Percentiles rank a stretch among this genome's conserved stretches.
Evolutionary conservation across 1,140 invertebrate genomes (phyloP).

Genomic region (Drosophila suzukii): DNA sequence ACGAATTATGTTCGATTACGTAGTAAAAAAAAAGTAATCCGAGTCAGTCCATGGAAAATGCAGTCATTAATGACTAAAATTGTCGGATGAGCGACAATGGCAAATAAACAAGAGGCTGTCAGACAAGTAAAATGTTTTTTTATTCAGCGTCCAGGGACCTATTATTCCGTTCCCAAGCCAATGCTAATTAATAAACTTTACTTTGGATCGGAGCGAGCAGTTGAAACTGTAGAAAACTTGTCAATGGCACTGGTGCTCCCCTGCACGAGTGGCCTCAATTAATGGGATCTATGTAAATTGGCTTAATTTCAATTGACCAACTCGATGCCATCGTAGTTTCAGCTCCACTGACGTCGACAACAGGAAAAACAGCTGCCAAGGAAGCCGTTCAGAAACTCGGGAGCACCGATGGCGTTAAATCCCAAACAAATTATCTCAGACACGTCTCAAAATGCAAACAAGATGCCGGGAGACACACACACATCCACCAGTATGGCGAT

Average conservation of each 20-base stretch:
- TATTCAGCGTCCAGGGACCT: slow-evolving; percentile 1
- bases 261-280: slow-evolving; percentile 63
- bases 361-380: neutral
- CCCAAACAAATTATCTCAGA: slow-evolving; percentile 68
- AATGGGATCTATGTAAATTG: slow-evolving; percentile 60
- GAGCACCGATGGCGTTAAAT: slow-evolving; percentile 37
- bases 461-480: slow-evolving; percentile 18
- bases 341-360: slow-evolving; percentile 34
- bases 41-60: neutral
- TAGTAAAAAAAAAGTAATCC: neutral
- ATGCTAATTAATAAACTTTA: slow-evolving; percentile 74
- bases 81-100: neutral
- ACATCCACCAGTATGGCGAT: slow-evolving; percentile 24
- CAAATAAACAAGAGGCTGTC: neutral
- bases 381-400: neutral
- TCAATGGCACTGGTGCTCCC: slow-evolving; percentile 10
- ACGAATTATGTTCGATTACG: neutral
- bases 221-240: slow-evolving; percentile 25
- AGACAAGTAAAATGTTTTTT: neutral
- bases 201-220: slow-evolving; percentile 8
- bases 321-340: slow-evolving; percentile 28
- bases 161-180: slow-evolving; percentile 13
- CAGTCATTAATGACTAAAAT: neutral
- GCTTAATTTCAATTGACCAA: slow-evolving; percentile 64
- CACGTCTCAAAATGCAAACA: slow-evolving; percentile 53